These are phyloP conservation scores for Rhinogobius similis DNA, from an alignment of 2,113 vertebrate species.

Conservation along the genomic window DNA sequence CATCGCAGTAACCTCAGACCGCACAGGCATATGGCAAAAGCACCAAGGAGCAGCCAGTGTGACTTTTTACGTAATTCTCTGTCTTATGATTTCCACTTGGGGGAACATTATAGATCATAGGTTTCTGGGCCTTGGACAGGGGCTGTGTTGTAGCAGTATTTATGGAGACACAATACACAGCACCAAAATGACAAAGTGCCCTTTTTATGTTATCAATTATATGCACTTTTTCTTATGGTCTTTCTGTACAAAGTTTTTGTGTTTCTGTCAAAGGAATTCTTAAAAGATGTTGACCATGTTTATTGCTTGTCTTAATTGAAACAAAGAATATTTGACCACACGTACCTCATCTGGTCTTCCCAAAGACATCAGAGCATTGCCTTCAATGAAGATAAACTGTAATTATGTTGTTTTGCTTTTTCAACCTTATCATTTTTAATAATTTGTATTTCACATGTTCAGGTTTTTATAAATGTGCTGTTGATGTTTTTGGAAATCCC, in stretches of 20 bases:
- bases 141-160: conserved; percentile 72
- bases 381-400: conserved; percentile 5
- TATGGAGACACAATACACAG: conserved; percentile 60
- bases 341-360: conserved; percentile 28
- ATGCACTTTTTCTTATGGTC: conserved; percentile 68
- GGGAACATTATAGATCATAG: conserved; percentile 38
- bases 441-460: neutral
- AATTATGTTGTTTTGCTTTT: neutral
- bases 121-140: conserved; percentile 56
- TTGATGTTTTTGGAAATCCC: conserved; percentile 32
- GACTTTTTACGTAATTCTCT: conserved; percentile 37
- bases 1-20: conserved; percentile 27
- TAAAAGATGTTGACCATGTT: conserved; percentile 52
- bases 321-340: conserved; percentile 39
- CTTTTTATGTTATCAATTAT: conserved; percentile 68
- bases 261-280: conserved; percentile 25
- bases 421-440: conserved; percentile 19
- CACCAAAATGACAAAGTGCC: conserved; percentile 74
- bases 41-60: conserved; percentile 10
- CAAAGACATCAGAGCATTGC: conserved; percentile 49
- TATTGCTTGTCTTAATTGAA: conserved; percentile 50
- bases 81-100: conserved; percentile 48
- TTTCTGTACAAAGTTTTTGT: conserved; percentile 39
- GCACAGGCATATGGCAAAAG: conserved; percentile 7
- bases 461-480: neutral